phyloP scores from a whole-genome alignment of 1,140 invertebrate genomes.

The Pseudomyrmex cubaensis region DNA sequence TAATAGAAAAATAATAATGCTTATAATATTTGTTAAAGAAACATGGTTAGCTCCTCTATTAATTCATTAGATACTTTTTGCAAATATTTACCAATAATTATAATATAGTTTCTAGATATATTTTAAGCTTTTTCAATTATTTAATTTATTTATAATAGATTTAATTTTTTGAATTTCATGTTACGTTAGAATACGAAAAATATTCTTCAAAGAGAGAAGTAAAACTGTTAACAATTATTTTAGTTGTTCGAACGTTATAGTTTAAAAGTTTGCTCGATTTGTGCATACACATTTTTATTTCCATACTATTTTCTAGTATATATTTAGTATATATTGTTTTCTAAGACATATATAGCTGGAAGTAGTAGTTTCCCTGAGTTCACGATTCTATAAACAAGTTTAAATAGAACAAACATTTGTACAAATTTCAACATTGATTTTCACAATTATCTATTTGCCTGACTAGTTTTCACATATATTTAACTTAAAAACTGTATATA shows the following conservation, averaged over 20 bases:
- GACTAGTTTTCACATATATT: slow-evolving; percentile 5
- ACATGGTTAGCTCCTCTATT: not conserved
- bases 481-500: not conserved
- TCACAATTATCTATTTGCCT: not conserved
- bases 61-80: not conserved
- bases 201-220: slow-evolving; percentile 20
- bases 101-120: not conserved
- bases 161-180: slow-evolving; percentile 49
- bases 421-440: slow-evolving; percentile 36
- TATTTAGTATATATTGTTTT: not conserved
- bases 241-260: not conserved
- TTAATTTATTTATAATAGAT: slow-evolving; percentile 39
- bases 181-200: not conserved
- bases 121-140: slow-evolving; percentile 21
- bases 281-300: slow-evolving; percentile 4
- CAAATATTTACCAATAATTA: slow-evolving; percentile 14
- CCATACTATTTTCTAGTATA: not conserved
- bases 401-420: slow-evolving; percentile 8
- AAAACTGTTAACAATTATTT: slow-evolving; percentile 15
- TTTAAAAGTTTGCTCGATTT: not conserved
- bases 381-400: not conserved
- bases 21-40: slow-evolving; percentile 1
- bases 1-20: not conserved
- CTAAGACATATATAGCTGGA: slow-evolving; percentile 19
- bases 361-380: slow-evolving; percentile 53